phyloP scores from a whole-genome alignment of 2,888 invertebrate genomes.

The Mystacides longicornis region DNA sequence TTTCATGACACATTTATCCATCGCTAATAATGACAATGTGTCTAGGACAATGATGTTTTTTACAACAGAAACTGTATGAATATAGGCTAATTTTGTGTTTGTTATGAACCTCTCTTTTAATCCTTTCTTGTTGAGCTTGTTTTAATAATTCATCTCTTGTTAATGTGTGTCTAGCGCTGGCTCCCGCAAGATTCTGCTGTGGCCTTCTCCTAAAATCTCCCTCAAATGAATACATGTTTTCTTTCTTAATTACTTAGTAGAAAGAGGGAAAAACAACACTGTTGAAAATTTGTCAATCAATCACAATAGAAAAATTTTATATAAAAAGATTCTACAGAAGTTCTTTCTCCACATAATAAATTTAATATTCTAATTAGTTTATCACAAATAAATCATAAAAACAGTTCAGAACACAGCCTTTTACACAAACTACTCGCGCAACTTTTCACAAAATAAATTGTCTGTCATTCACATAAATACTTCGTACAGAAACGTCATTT shows the following conservation, averaged over 20 bases:
- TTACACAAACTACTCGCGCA: background rate
- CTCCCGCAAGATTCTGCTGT: conserved; percentile 82
- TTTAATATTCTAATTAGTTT: background rate
- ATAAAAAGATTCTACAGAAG: background rate
- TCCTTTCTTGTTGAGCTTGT: conserved; percentile 77
- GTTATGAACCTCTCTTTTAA: conserved; percentile 80
- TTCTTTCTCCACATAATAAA: background rate
- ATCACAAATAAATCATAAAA: background rate
- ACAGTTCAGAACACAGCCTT: background rate
- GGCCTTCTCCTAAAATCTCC: conserved; percentile 84
- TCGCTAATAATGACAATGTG: background rate
- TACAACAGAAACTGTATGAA: too few relatives aligned
- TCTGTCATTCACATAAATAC: conserved; percentile 1
- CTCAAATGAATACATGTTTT: conserved; percentile 70
- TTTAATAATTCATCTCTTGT: conserved; percentile 64
- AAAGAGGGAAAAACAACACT: conserved; percentile 36
- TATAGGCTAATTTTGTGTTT: background rate
- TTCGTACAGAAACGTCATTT: conserved; percentile 19
- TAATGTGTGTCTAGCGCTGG: conserved; percentile 62
- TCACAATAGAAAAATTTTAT: conserved; percentile 1
- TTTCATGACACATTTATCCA: too few relatives aligned
- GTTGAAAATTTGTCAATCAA: too few relatives aligned
- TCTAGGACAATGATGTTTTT: background rate
- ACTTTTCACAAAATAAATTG: conserved; percentile 1
- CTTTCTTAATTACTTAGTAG: conserved; percentile 28